These are phyloP conservation scores for Leptinotarsa tumamoca DNA, from an alignment of 2,888 invertebrate species.

Conservation along the genomic window DNA sequence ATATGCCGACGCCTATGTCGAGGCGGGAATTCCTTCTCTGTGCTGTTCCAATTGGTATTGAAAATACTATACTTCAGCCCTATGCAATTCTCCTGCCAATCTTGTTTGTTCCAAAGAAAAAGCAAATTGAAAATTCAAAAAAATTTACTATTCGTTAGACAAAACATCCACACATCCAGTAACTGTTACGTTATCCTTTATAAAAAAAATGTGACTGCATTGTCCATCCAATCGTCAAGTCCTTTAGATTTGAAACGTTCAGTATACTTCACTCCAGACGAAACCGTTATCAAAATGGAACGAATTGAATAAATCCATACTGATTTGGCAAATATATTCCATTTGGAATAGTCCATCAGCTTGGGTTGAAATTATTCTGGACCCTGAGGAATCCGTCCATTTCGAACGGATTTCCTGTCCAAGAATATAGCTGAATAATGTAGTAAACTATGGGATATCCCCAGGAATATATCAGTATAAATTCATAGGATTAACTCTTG, in stretches of 20 bases:
- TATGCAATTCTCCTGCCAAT: accelerated
- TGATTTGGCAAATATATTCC: constrained; percentile 6
- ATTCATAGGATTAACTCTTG: background rate
- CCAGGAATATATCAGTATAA: background rate
- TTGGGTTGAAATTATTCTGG: constrained; percentile 57
- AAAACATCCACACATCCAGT: too few species aligned
- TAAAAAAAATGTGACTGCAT: background rate
- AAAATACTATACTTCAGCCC: too few species aligned
- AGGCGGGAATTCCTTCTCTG: too few species aligned
- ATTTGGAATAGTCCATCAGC: constrained; percentile 45
- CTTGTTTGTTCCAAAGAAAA: too few species aligned
- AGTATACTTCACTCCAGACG: background rate
- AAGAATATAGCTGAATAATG: constrained; percentile 63
- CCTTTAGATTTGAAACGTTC: background rate
- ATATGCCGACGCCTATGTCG: too few species aligned
- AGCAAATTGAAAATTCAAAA: too few species aligned
- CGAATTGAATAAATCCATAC: constrained; percentile 7
- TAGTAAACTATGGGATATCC: constrained; percentile 47
- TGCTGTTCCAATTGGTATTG: too few species aligned
- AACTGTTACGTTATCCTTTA: too few species aligned
- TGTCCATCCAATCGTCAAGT: background rate
- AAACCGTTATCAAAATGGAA: constrained; percentile 4
- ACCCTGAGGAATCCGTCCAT: constrained; percentile 55
- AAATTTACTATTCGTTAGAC: too few species aligned
- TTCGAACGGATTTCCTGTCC: constrained; percentile 59